Conservation (phyloP, 37 sponge, comb jelly and placozoan genomes). For the Haliclona indistincta region DNA sequence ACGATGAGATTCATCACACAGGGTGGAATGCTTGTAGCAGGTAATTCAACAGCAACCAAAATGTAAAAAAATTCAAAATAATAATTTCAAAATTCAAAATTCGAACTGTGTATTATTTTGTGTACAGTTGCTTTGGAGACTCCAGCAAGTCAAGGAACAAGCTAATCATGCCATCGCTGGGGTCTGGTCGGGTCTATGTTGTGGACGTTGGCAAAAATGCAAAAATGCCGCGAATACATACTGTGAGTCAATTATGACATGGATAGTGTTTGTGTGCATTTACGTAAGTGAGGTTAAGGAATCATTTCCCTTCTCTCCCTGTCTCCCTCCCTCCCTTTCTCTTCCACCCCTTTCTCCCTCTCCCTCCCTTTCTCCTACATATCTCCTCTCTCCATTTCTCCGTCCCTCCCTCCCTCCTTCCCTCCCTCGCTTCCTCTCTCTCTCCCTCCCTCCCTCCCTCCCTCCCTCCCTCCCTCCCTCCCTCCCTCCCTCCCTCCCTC, state of each 20-base stretch:
- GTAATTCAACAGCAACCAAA: conserved; percentile 10
- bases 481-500: neutral
- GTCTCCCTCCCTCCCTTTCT: neutral
- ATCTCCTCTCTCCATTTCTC: no score
- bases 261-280: neutral
- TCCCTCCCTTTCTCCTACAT: no score
- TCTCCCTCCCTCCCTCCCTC: neutral
- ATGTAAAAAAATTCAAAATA: neutral
- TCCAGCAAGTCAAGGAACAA: conserved; percentile 53
- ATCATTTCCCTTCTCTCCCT: no score
- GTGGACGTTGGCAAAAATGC: conserved; percentile 81
- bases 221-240: conserved; percentile 56
- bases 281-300: no score
- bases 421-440: neutral
- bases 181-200: conserved; percentile 71
- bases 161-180: conserved; percentile 80
- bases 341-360: neutral
- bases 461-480: neutral
- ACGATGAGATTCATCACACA: conserved; percentile 89
- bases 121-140: conserved; percentile 80
- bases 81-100: neutral
- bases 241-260: neutral
- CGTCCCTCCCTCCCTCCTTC: neutral
- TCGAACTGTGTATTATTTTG: neutral
- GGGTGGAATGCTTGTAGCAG: conserved; percentile 97